These are phyloP conservation scores for Rhamphomyia laevipes DNA, from an alignment of 2,888 invertebrate species.

Conservation along the genomic window DNA sequence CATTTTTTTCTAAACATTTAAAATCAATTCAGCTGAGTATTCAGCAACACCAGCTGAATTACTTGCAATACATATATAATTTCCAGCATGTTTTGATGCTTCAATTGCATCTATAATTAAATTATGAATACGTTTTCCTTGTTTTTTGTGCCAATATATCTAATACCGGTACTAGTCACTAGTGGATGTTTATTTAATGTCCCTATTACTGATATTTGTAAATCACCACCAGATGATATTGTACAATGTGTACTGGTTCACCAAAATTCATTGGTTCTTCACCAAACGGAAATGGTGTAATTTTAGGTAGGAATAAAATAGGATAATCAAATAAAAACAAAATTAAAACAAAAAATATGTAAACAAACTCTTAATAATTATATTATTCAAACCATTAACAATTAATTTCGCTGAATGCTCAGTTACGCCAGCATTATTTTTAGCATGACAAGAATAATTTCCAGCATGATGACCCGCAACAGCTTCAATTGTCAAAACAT, in stretches of 20 bases:
- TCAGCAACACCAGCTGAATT: slow-evolving; percentile 44
- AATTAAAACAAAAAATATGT: slow-evolving; percentile 5
- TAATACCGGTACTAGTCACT: slow-evolving; percentile 25
- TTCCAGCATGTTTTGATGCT: slow-evolving; percentile 49
- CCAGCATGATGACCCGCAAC: slow-evolving; percentile 48
- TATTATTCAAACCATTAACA: slow-evolving; percentile 41
- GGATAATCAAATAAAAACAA: slow-evolving; percentile 3
- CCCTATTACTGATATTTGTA: slow-evolving; percentile 58
- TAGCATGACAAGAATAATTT: slow-evolving; percentile 56
- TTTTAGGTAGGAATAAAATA: slow-evolving; percentile 54
- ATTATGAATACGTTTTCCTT: slow-evolving; percentile 45
- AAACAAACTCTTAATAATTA: not conserved
- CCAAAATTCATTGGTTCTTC: slow-evolving; percentile 63
- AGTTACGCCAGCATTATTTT: slow-evolving; percentile 48
- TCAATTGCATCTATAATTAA: slow-evolving; percentile 54
- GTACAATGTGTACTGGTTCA: slow-evolving; percentile 49
- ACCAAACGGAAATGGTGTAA: slow-evolving; percentile 62
- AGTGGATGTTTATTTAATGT: slow-evolving; percentile 33
- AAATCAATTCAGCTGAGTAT: slow-evolving; percentile 36
- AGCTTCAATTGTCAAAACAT: slow-evolving; percentile 46
- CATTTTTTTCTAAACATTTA: slow-evolving; percentile 32
- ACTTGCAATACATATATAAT: slow-evolving; percentile 51
- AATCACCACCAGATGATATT: slow-evolving; percentile 45
- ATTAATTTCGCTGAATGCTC: slow-evolving; percentile 47
- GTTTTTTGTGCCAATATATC: slow-evolving; percentile 28